A percentile compares a stretch with the other conserved stretches of the same genome.
Evolutionary conservation across 2,113 vertebrate genomes (phyloP).

Genomic region (Orycteropus afer): DNA sequence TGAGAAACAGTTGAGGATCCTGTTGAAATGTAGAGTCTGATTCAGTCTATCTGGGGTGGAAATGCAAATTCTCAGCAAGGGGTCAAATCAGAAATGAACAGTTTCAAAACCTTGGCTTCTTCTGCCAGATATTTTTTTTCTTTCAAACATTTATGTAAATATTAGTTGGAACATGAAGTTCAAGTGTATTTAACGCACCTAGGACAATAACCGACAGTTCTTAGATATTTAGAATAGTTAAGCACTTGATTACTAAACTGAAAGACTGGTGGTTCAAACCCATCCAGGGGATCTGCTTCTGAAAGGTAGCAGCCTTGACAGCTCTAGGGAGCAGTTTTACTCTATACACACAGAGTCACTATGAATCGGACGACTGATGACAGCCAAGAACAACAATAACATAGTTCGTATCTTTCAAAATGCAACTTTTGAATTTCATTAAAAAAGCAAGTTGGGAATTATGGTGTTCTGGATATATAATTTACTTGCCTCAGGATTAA

Average conservation of each 20-base stretch:
- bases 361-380: too few species aligned
- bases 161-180: not conserved
- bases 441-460: not conserved
- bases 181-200: not conserved
- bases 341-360: too few species aligned
- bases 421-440: not conserved
- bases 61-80: not conserved
- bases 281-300: too few species aligned
- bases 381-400: too few species aligned
- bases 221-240: slow-evolving; percentile 11
- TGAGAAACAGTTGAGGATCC: not conserved
- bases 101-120: not conserved
- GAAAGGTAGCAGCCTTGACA: too few species aligned
- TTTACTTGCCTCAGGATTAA: slow-evolving; percentile 27
- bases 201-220: not conserved
- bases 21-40: not conserved
- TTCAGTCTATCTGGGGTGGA: not conserved
- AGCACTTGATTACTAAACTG: not conserved
- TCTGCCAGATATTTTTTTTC: not conserved
- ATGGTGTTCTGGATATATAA: not conserved
- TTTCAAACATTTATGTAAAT: not conserved
- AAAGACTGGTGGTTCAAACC: too few species aligned
- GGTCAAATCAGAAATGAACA: not conserved
- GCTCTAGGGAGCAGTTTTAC: too few species aligned
- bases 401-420: not conserved